Conservation (phyloP, 1,140 invertebrate species). For the Drosophila ironensis region DNA sequence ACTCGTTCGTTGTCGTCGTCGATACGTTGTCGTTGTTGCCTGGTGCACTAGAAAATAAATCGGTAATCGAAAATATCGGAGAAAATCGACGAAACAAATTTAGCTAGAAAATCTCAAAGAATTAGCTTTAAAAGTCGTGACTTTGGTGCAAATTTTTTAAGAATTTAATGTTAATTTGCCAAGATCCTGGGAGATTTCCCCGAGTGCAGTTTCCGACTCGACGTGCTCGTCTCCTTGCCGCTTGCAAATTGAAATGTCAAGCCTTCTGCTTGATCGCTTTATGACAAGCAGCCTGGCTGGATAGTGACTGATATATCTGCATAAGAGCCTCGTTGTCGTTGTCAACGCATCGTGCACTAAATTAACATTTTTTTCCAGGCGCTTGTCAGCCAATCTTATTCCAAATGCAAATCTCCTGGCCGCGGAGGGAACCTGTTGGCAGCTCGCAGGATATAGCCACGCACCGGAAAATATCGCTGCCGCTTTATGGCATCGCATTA, state of each 20-base stretch:
- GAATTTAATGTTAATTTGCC: too few species aligned
- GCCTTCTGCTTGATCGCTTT: conserved; percentile 70
- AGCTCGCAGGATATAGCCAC: conserved; percentile 52
- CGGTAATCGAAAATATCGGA: too few species aligned
- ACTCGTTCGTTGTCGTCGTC: conserved; percentile 22
- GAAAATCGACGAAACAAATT: too few species aligned
- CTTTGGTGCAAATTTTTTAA: neutral
- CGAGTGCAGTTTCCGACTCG: conserved; percentile 8
- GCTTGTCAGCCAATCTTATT: conserved; percentile 76
- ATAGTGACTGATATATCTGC: conserved; percentile 76
- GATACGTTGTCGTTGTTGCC: conserved; percentile 13
- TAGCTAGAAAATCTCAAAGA: too few species aligned
- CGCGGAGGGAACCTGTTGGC: conserved; percentile 64
- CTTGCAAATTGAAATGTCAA: conserved; percentile 79
- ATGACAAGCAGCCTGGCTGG: conserved; percentile 66
- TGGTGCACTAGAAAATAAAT: neutral
- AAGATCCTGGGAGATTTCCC: too few species aligned
- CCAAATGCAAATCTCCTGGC: conserved; percentile 67
- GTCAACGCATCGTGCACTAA: conserved; percentile 76
- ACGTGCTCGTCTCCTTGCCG: conserved; percentile 39
- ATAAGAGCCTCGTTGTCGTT: conserved; percentile 54
- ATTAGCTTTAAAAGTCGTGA: too few species aligned
- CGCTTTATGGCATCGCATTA: conserved; percentile 41
- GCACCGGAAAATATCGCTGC: conserved; percentile 20
- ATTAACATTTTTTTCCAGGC: conserved; percentile 72